A percentile compares a stretch with the other conserved stretches of the same genome.
phyloP scores from a whole-genome alignment of 2,113 vertebrate species.

The Notechis scutatus region DNA sequence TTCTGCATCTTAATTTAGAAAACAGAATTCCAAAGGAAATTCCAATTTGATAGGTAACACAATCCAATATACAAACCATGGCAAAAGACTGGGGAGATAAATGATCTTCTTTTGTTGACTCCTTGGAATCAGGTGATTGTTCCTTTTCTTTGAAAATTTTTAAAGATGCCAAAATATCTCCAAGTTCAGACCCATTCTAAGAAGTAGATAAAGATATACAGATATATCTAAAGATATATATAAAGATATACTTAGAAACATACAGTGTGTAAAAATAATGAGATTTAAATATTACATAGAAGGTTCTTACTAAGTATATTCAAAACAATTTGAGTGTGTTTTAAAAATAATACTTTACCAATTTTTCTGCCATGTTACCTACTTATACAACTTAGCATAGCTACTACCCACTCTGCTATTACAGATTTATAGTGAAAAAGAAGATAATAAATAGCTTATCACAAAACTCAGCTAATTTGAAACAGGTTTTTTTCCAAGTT shows the following conservation, averaged over 20 bases:
- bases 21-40: neutral
- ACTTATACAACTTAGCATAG: neutral
- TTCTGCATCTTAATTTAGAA: neutral
- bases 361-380: neutral
- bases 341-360: neutral
- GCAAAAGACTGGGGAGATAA: conserved; percentile 95
- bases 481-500: neutral
- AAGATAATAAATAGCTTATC: neutral
- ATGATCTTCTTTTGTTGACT: conserved; percentile 75
- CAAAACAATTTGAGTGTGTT: neutral
- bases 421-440: neutral
- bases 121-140: conserved; percentile 57
- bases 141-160: conserved; percentile 80
- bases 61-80: conserved; percentile 77
- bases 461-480: neutral
- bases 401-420: neutral
- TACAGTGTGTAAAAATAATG: neutral
- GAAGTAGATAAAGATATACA: conserved; percentile 28
- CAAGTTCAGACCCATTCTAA: conserved; percentile 80
- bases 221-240: too few species aligned
- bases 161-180: conserved; percentile 84
- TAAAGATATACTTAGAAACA: neutral
- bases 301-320: neutral
- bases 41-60: conserved; percentile 2
- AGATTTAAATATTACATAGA: neutral